A percentile compares a stretch with the other conserved stretches of the same genome.
phyloP scores from a whole-genome alignment of 2,888 invertebrate species.

The Caenorhabditis imperialis region DNA sequence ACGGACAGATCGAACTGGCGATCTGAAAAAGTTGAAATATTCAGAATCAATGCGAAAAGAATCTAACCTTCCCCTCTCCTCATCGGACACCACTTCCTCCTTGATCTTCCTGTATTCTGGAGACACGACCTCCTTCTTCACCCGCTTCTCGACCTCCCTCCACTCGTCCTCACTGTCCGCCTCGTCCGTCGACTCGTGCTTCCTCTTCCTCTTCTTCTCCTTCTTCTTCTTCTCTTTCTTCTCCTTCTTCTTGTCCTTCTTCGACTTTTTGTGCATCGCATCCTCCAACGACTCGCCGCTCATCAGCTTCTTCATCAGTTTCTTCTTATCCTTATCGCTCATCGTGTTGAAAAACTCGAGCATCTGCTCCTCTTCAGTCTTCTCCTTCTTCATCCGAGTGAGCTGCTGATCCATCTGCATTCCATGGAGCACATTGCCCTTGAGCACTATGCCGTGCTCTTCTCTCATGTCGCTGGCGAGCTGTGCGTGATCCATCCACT shows the following conservation, averaged over 20 bases:
- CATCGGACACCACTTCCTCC: constrained; percentile 12
- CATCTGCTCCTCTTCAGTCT: constrained; percentile 58
- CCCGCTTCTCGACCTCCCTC: constrained; percentile 15
- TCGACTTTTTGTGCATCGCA: constrained; percentile 22
- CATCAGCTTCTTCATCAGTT: constrained; percentile 64
- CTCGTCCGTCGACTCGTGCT: constrained; percentile 1
- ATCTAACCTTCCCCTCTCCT: neutral
- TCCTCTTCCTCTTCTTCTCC: constrained; percentile 13
- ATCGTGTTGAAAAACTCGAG: constrained; percentile 65
- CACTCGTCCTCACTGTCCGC: constrained; percentile 41
- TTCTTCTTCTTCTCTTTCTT: constrained; percentile 3
- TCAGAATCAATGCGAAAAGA: too few relatives aligned
- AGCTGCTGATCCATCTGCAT: constrained; percentile 61
- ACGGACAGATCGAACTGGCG: neutral
- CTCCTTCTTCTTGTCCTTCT: constrained; percentile 42
- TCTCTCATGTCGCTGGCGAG: constrained; percentile 75
- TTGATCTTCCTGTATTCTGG: constrained; percentile 26
- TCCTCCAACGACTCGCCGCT: constrained; percentile 42
- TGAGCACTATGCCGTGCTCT: constrained; percentile 74
- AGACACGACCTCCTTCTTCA: constrained; percentile 23
- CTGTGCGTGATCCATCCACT: constrained; percentile 67
- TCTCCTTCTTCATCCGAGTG: constrained; percentile 51
- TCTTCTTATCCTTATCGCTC: constrained; percentile 70
- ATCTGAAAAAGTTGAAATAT: too few relatives aligned
- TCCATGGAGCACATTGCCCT: constrained; percentile 51